Conservation (phyloP, 2,797 vertebrate genomes). For the Arrhamphus sclerolepis region DNA sequence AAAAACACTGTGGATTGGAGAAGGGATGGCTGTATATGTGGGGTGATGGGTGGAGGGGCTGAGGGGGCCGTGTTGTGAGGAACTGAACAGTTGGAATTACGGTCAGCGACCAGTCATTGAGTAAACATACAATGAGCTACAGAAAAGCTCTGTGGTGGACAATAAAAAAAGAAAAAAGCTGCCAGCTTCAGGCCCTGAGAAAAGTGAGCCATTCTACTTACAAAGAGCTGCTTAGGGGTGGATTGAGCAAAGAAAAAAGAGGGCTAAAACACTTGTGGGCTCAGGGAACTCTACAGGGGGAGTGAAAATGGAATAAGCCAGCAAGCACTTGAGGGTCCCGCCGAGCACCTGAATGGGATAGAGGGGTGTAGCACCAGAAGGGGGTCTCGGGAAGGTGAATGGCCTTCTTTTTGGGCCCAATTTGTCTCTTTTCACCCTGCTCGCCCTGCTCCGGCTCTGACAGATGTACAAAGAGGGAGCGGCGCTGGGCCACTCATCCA, state of each 20-base stretch:
- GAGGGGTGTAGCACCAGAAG: slow-evolving; percentile 81
- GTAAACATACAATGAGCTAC: slow-evolving; percentile 85
- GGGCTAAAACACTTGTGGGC: slow-evolving; percentile 99
- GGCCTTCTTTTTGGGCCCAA: slow-evolving; percentile 99
- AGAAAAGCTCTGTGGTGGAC: slow-evolving; percentile 79
- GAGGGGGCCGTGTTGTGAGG: slow-evolving; percentile 78
- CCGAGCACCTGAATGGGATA: slow-evolving; percentile 95
- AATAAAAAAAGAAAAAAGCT: slow-evolving; percentile 72
- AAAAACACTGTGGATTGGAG: slow-evolving; percentile 68
- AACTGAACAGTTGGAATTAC: slow-evolving; percentile 84
- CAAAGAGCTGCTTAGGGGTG: slow-evolving; percentile 88
- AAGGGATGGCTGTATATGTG: slow-evolving; percentile 53
- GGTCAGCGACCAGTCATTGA: slow-evolving; percentile 84
- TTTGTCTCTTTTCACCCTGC: slow-evolving; percentile 99
- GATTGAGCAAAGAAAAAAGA: slow-evolving; percentile 88
- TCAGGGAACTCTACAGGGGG: slow-evolving; percentile 90
- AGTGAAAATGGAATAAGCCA: slow-evolving; percentile 99
- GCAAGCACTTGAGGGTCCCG: slow-evolving; percentile 98
- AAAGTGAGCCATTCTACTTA: slow-evolving; percentile 91
- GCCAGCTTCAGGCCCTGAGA: slow-evolving; percentile 85
- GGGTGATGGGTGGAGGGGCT: slow-evolving; percentile 50
- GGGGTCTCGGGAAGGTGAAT: slow-evolving; percentile 98
- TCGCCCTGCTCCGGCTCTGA: slow-evolving; percentile 96
- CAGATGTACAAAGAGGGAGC: slow-evolving; percentile 99
- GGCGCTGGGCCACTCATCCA: slow-evolving; percentile 98